Percentiles rank a stretch among this genome's conserved stretches.
These are phyloP conservation scores for Tetramorium parvispinum DNA, from an alignment of 1,140 invertebrate genomes.

Conservation along the genomic window DNA sequence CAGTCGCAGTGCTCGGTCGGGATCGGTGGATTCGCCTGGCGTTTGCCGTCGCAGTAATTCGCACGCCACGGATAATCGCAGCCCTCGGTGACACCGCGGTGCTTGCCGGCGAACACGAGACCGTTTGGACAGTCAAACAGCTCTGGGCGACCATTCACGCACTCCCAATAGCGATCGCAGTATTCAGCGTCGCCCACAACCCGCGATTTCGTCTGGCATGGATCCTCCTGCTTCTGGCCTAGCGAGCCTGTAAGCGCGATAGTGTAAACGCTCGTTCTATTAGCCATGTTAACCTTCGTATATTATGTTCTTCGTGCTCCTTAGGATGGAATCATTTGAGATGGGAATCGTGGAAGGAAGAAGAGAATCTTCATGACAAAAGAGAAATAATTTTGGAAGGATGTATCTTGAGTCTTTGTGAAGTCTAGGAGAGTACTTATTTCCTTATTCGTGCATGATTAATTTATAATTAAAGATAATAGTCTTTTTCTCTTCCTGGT, in stretches of 20 bases:
- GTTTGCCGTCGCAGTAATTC: conserved; percentile 93
- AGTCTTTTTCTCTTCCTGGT: not conserved
- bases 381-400: not conserved
- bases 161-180: conserved; percentile 96
- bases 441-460: conserved; percentile 2
- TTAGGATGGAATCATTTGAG: not conserved
- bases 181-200: conserved; percentile 92
- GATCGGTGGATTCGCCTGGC: conserved; percentile 92
- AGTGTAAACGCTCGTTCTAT: not conserved
- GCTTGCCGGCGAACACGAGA: conserved; percentile 94
- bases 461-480: conserved; percentile 10
- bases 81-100: conserved; percentile 93
- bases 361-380: not conserved
- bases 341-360: too few relatives aligned
- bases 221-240: conserved; percentile 88
- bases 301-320: not conserved
- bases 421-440: not conserved
- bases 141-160: conserved; percentile 91
- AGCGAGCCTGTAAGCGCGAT: conserved; percentile 72
- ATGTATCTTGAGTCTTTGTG: not conserved
- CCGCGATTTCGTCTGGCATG: conserved; percentile 91
- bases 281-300: not conserved
- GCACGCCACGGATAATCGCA: conserved; percentile 96
- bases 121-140: conserved; percentile 96
- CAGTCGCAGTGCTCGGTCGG: conserved; percentile 95